These are phyloP conservation scores for Neogobius melanostomus DNA, from an alignment of 2,113 vertebrate species.

Conservation along the genomic window DNA sequence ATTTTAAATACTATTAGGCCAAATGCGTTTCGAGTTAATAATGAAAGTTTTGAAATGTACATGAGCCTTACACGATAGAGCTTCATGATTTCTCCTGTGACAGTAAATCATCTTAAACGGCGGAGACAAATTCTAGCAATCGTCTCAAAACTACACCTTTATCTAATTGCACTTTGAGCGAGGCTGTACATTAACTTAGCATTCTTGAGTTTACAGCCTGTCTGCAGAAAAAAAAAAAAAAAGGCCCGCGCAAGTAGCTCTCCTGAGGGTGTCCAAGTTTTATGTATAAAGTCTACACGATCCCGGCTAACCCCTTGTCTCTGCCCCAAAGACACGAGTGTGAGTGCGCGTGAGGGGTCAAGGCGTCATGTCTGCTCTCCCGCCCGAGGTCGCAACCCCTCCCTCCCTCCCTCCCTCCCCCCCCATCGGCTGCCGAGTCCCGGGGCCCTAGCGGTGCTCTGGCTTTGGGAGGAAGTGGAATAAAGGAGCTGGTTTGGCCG, in stretches of 20 bases:
- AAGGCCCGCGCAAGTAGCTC: constrained; percentile 39
- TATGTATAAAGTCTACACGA: constrained; percentile 67
- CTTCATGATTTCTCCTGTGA: background rate
- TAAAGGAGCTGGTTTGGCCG: constrained; percentile 21
- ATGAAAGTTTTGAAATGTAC: no score
- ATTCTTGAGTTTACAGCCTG: background rate
- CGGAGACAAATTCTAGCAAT: background rate
- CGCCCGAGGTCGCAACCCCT: constrained; percentile 71
- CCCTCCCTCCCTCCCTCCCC: no score
- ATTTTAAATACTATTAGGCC: no score
- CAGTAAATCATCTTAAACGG: background rate
- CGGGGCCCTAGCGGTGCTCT: constrained; percentile 54
- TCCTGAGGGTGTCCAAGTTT: constrained; percentile 67
- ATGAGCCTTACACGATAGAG: background rate
- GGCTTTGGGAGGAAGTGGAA: constrained; percentile 2
- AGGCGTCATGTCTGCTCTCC: constrained; percentile 73
- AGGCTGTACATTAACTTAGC: background rate
- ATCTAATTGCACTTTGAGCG: background rate
- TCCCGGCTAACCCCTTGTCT: constrained; percentile 62
- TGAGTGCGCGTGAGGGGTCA: constrained; percentile 66
- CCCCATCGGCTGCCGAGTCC: constrained; percentile 58
- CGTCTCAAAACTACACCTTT: background rate
- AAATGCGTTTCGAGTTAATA: no score
- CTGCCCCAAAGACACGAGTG: constrained; percentile 80
- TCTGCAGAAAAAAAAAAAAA: background rate